phyloP scores from a whole-genome alignment of 2,113 vertebrate species.

The Albula glossodonta region DNA sequence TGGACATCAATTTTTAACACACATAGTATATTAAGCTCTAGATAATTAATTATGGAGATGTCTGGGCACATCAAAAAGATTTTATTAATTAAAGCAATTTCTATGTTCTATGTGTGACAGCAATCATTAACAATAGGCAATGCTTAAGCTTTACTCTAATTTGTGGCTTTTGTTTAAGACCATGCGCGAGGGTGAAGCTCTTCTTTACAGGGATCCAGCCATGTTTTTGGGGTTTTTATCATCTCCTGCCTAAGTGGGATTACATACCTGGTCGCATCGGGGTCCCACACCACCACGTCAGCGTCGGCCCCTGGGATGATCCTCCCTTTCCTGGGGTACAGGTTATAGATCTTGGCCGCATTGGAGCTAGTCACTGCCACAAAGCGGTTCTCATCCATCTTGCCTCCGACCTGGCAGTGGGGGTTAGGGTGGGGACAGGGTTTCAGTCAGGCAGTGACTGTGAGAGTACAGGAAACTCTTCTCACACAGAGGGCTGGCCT shows the following conservation, averaged over 20 bases:
- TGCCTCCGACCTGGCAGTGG: conserved; percentile 83
- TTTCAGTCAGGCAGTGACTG: neutral
- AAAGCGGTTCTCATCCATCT: conserved; percentile 97
- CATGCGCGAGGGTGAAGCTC: too few relatives aligned
- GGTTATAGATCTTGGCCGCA: conserved; percentile 94
- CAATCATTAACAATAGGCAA: too few relatives aligned
- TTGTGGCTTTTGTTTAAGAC: too few relatives aligned
- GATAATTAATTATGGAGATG: too few relatives aligned
- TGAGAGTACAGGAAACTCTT: too few relatives aligned
- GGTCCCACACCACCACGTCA: conserved; percentile 95
- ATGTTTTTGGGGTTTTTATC: neutral
- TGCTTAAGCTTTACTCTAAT: too few relatives aligned
- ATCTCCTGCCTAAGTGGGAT: neutral
- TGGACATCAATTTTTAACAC: neutral
- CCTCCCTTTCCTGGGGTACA: conserved; percentile 93
- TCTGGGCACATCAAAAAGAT: too few relatives aligned
- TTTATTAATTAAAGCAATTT: too few relatives aligned
- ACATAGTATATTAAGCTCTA: neutral
- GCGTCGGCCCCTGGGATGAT: conserved; percentile 93
- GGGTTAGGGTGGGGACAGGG: neutral
- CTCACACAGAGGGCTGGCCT: too few relatives aligned
- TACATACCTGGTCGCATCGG: conserved; percentile 88
- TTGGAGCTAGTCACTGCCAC: conserved; percentile 96
- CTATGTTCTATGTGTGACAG: too few relatives aligned
- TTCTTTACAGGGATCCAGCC: neutral